Percentiles rank a stretch among this genome's conserved stretches.
phyloP scores from a whole-genome alignment of 2,888 invertebrate species.

The Diaphora mendica region DNA sequence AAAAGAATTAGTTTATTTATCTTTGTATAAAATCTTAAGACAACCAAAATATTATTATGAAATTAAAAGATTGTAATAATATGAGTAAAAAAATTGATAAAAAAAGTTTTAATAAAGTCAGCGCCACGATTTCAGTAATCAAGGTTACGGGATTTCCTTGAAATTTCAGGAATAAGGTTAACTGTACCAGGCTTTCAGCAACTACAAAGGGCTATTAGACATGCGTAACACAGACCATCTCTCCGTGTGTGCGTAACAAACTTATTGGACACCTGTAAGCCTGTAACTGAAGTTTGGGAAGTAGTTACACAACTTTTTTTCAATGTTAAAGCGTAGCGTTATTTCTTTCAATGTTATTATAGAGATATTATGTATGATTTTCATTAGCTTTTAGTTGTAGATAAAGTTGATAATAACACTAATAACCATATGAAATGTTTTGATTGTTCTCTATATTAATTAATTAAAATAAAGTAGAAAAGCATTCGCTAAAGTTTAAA shows the following conservation, averaged over 20 bases:
- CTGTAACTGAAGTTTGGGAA: constrained; percentile 48
- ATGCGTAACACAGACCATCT: constrained; percentile 34
- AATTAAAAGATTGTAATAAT: background rate
- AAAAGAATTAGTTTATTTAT: too few species aligned
- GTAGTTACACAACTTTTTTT: constrained; percentile 13
- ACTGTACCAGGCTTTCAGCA: constrained; percentile 74
- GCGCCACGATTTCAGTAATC: constrained; percentile 8
- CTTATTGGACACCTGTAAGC: constrained; percentile 62
- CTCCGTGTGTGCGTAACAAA: constrained; percentile 53
- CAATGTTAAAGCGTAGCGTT: background rate
- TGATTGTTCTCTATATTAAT: background rate
- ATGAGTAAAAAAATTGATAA: background rate
- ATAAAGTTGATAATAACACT: background rate
- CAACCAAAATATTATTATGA: background rate
- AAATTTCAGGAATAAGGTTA: constrained; percentile 85
- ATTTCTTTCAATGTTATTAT: background rate
- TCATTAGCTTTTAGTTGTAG: background rate
- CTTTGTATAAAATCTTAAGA: too few species aligned
- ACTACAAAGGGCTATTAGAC: constrained; percentile 44
- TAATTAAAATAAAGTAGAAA: background rate
- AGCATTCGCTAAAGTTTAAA: background rate
- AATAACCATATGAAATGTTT: background rate
- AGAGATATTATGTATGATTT: background rate
- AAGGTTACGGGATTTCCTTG: constrained; percentile 69
- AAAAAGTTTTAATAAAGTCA: background rate